Percentiles rank a stretch among this genome's conserved stretches.
Evolutionary conservation across 2,113 vertebrate species (phyloP).

Genomic region (Myxocyprinus asiaticus): DNA sequence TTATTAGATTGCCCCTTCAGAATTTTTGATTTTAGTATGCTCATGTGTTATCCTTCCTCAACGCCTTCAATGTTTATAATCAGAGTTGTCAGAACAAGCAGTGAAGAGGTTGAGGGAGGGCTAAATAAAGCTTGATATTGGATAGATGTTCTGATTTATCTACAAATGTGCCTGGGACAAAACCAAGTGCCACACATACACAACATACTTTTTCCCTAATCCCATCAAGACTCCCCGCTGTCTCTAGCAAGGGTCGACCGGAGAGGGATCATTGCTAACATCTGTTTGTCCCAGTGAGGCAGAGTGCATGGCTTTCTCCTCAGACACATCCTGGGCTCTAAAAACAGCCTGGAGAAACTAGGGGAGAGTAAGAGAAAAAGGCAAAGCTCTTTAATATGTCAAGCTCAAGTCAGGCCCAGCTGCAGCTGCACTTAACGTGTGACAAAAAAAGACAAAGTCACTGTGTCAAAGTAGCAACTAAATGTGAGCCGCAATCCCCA

Average conservation of each 20-base stretch:
- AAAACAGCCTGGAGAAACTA: constrained; percentile 36
- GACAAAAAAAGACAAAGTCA: constrained; percentile 68
- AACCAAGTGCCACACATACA: constrained; percentile 38
- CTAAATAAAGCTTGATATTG: constrained; percentile 42
- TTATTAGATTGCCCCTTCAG: not conserved
- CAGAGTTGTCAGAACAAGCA: constrained; percentile 24
- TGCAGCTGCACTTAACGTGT: constrained; percentile 69
- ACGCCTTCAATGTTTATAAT: constrained; percentile 11
- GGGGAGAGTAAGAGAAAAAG: constrained; percentile 32
- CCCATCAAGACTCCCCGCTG: constrained; percentile 61
- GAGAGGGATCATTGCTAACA: constrained; percentile 71
- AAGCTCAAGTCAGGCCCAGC: constrained; percentile 54
- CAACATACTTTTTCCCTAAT: constrained; percentile 56
- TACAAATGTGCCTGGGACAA: constrained; percentile 28
- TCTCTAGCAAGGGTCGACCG: constrained; percentile 54
- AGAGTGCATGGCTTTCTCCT: constrained; percentile 53
- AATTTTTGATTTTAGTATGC: no score
- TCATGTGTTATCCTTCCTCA: not conserved
- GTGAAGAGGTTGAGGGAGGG: not conserved
- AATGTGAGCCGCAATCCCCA: constrained; percentile 65
- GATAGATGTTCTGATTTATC: constrained; percentile 44
- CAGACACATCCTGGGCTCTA: constrained; percentile 46
- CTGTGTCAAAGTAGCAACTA: constrained; percentile 69
- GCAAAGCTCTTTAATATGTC: constrained; percentile 71
- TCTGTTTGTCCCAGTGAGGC: constrained; percentile 68